A percentile compares a stretch with the other conserved stretches of the same genome.
Evolutionary conservation across 2,888 invertebrate genomes (phyloP).

Genomic region (Drosophila nigritarsus): DNA sequence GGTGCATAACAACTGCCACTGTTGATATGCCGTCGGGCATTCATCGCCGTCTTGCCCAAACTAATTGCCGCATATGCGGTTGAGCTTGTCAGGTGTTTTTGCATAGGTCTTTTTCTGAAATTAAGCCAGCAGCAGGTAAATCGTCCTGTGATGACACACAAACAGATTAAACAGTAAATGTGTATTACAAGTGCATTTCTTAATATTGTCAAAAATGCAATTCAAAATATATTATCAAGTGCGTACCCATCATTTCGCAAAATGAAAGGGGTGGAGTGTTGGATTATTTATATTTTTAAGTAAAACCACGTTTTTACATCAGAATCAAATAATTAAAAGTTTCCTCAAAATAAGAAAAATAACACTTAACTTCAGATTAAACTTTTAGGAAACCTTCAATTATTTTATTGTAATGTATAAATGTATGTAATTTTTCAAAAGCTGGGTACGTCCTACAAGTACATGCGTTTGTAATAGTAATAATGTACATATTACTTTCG

Average conservation of each 20-base stretch:
- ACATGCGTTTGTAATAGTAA: not conserved
- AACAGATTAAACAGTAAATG: not conserved
- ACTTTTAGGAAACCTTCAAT: not conserved
- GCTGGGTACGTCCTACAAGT: not conserved
- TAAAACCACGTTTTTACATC: not conserved
- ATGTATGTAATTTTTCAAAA: not conserved
- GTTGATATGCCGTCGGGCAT: conserved; percentile 51
- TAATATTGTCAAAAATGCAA: not conserved
- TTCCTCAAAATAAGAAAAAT: not conserved
- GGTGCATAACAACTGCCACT: conserved; percentile 68
- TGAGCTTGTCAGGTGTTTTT: conserved; percentile 67
- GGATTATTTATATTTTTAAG: not conserved
- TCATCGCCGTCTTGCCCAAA: conserved; percentile 51
- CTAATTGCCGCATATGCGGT: conserved; percentile 71
- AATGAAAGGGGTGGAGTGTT: not conserved
- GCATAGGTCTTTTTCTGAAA: conserved; percentile 29
- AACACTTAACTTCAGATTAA: not conserved
- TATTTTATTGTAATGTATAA: not conserved
- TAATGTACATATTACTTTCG: not conserved
- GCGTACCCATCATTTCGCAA: not conserved
- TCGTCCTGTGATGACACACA: conserved; percentile 19
- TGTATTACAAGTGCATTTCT: not conserved
- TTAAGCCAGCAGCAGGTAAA: conserved; percentile 31
- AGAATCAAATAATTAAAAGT: not conserved
- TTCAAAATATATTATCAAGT: not conserved